Percentiles rank a stretch among this genome's conserved stretches.
These are phyloP conservation scores for Monoplex corrugatus DNA, from an alignment of 2,888 invertebrate species.

Conservation along the genomic window DNA sequence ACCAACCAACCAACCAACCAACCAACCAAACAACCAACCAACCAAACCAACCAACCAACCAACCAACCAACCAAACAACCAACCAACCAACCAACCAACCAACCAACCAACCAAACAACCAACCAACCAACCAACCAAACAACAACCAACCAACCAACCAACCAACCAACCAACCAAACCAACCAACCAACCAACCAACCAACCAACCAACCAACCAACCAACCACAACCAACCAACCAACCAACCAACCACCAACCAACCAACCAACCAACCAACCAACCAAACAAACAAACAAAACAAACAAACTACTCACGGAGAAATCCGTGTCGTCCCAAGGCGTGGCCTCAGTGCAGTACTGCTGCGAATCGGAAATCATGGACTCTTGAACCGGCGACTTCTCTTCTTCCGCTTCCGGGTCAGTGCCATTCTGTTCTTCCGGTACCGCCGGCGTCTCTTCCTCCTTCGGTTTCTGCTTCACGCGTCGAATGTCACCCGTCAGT, in stretches of 20 bases:
- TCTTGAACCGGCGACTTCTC: constrained; percentile 51
- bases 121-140: too few relatives aligned
- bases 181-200: too few relatives aligned
- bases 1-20: too few relatives aligned
- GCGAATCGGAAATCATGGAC: constrained; percentile 44
- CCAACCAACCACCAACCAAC: neutral
- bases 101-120: too few relatives aligned
- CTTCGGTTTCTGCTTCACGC: constrained; percentile 56
- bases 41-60: too few relatives aligned
- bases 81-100: too few relatives aligned
- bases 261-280: neutral
- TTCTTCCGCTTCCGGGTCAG: constrained; percentile 40
- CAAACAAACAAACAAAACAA: neutral
- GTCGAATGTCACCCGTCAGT: constrained; percentile 63
- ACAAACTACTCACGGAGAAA: constrained; percentile 61
- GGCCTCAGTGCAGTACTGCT: constrained; percentile 59
- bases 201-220: neutral
- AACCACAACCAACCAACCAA: neutral
- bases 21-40: too few relatives aligned
- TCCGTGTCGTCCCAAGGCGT: constrained; percentile 64
- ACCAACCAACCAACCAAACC: too few relatives aligned
- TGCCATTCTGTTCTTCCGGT: constrained; percentile 4
- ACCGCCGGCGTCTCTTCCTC: constrained; percentile 41
- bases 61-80: too few relatives aligned
- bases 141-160: too few relatives aligned